Evolutionary conservation across 2,888 invertebrate genomes (phyloP).

Genomic region (Amphiduros pacificus): DNA sequence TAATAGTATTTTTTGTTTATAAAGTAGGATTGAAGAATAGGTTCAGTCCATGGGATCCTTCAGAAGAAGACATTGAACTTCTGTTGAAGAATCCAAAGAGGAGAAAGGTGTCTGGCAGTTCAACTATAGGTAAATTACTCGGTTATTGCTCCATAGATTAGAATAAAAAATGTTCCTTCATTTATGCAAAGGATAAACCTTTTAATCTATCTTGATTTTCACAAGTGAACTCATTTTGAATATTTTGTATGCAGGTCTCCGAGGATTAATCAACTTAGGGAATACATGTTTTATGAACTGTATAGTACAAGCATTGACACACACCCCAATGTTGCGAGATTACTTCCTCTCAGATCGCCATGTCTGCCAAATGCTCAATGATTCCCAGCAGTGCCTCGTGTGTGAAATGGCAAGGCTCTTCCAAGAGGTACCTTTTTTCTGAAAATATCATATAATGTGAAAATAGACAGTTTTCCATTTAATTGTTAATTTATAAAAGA

Average conservation of each 20-base stretch:
- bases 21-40: constrained; percentile 54
- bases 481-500: no score
- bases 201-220: neutral
- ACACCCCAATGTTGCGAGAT: constrained; percentile 90
- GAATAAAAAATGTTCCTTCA: neutral
- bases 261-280: constrained; percentile 93
- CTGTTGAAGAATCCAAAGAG: constrained; percentile 76
- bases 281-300: constrained; percentile 99
- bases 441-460: no score
- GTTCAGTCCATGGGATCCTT: constrained; percentile 79
- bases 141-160: neutral
- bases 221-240: neutral
- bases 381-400: constrained; percentile 78
- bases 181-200: neutral
- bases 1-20: neutral
- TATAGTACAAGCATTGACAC: constrained; percentile 92
- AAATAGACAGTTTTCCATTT: no score
- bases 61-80: constrained; percentile 75
- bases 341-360: constrained; percentile 94
- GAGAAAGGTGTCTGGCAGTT: constrained; percentile 77
- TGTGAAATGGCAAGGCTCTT: constrained; percentile 95
- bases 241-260: constrained; percentile 67
- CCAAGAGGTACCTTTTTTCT: constrained; percentile 70
- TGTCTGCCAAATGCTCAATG: constrained; percentile 70
- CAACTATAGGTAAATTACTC: constrained; percentile 75